Percentiles rank a stretch among this genome's conserved stretches.
phyloP scores from a whole-genome alignment of 37 sponge, comb jelly and placozoan species.

The Oscarella lobularis region DNA sequence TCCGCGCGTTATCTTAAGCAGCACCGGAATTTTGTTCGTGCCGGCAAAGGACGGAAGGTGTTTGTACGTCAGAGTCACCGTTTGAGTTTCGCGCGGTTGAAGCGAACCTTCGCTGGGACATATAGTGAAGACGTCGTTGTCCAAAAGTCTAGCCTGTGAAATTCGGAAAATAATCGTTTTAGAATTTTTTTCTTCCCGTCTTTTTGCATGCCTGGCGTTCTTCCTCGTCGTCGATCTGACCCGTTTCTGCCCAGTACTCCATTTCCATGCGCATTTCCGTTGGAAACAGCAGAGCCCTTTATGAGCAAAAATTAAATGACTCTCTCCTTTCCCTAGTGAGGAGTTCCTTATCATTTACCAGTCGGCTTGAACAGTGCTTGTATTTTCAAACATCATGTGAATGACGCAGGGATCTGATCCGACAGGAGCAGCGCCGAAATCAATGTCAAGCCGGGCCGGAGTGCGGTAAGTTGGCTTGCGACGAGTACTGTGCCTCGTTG shows the following conservation, averaged over 20 bases:
- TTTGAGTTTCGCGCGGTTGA: constrained; percentile 38
- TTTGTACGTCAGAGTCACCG: constrained; percentile 38
- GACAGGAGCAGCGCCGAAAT: neutral
- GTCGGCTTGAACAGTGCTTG: neutral
- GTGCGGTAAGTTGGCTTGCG: neutral
- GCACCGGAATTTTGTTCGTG: constrained; percentile 13
- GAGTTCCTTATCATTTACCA: neutral
- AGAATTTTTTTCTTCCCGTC: neutral
- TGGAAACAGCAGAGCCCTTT: constrained; percentile 31
- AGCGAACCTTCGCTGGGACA: constrained; percentile 56
- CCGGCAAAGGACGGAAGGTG: constrained; percentile 17
- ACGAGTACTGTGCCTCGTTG: constrained; percentile 5
- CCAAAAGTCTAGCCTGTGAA: constrained; percentile 33
- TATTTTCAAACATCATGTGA: neutral
- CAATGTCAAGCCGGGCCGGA: neutral
- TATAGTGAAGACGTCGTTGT: constrained; percentile 62
- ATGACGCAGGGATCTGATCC: neutral
- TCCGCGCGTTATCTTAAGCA: constrained; percentile 20
- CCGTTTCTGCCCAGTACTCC: constrained; percentile 91
- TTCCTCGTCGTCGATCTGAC: constrained; percentile 52
- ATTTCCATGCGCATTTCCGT: constrained; percentile 85
- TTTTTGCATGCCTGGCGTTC: constrained; percentile 35
- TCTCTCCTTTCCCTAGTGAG: no score
- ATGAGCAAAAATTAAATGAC: neutral
- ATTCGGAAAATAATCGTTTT: no score